A percentile compares a stretch with the other conserved stretches of the same genome.
Evolutionary conservation across 2,113 vertebrate genomes (phyloP).

Genomic region (Stictonetta naevosa): DNA sequence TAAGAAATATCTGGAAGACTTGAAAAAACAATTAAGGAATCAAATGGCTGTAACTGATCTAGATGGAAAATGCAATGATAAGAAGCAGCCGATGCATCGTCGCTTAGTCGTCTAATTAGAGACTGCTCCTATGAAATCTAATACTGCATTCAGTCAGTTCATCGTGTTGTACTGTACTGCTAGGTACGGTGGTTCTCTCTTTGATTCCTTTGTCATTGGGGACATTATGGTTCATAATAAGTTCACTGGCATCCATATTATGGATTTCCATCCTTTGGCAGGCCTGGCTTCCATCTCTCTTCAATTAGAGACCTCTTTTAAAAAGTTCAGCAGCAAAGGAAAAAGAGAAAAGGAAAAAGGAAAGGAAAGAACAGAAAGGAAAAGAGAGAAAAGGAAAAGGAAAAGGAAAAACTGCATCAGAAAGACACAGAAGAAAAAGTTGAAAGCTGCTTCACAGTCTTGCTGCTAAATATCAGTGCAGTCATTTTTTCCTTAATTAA

Average conservation of each 20-base stretch:
- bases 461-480: slow-evolving; percentile 86
- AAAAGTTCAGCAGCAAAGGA: slow-evolving; percentile 65
- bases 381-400: slow-evolving; percentile 62
- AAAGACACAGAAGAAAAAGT: slow-evolving; percentile 76
- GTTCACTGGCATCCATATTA: slow-evolving; percentile 92
- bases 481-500: slow-evolving; percentile 83
- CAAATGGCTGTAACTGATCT: slow-evolving; percentile 86
- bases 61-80: slow-evolving; percentile 84
- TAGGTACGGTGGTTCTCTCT: slow-evolving; percentile 78
- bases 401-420: slow-evolving; percentile 70
- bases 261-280: slow-evolving; percentile 96
- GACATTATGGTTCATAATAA: slow-evolving; percentile 78
- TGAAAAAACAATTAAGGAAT: slow-evolving; percentile 88
- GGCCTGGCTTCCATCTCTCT: slow-evolving; percentile 90
- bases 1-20: slow-evolving; percentile 91
- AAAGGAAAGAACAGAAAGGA: slow-evolving; percentile 64
- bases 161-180: slow-evolving; percentile 75
- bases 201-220: slow-evolving; percentile 83
- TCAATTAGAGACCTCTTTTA: slow-evolving; percentile 84
- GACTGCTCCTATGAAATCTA: slow-evolving; percentile 83
- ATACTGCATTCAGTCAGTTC: slow-evolving; percentile 85
- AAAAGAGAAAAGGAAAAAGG: slow-evolving; percentile 56
- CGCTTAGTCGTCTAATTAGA: slow-evolving; percentile 79
- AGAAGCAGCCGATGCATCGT: slow-evolving; percentile 82
- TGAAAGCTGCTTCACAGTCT: slow-evolving; percentile 84